Base-by-base conservation (phyloP, 2,888 invertebrate genomes). In the Archaeoteleia sp. region DNA sequence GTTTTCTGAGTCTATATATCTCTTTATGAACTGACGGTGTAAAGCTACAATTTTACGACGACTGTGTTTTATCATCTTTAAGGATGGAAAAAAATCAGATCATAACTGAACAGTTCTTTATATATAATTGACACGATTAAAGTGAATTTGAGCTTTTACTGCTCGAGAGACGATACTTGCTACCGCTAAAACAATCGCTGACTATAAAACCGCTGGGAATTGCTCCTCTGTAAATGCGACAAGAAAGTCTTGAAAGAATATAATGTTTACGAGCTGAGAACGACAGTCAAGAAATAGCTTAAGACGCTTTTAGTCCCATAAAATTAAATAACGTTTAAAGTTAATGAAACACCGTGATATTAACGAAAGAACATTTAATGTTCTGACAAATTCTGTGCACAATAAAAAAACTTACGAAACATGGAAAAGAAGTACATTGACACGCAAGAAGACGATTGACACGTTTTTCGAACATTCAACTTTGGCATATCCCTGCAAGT, bases 221-320 rank as follows among this genome's bases (percentile, higher is more conserved):
- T 20, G 51, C 30, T 61, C 25, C 45, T 40, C 49, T 54, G 46
- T 27, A 43, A 51, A 53, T 62, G 53, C 34, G 46, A 62, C 53
- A 54, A 62, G 46, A 60, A 54, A 30, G 39, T 20, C 9, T 10
- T 32, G 46, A 46, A 46, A 54, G 45, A 53, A 46, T 42, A 40
- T 54, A 53, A 62, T 46, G 13, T 53, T 62, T 46, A 62, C 46
- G 45, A 53, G 10, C 46, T 14, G 34, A 62, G 54, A 60, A 51
- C 51, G 49, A 62, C 40, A 40, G 43, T 45, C 51, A 37, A 37
- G 30, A 49, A 51, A 51, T 42, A 45, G 35, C 45, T 53, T 51
- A 32, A 61, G 45, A 61, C 45, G 39, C 53, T 45, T 32, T 61
- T 46, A 61, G 32, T 39, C 39, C 40, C 42, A 53, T 61, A 45